Base-by-base conservation (phyloP, 2,888 invertebrate species). In the Folsomia manolachei region DNA sequence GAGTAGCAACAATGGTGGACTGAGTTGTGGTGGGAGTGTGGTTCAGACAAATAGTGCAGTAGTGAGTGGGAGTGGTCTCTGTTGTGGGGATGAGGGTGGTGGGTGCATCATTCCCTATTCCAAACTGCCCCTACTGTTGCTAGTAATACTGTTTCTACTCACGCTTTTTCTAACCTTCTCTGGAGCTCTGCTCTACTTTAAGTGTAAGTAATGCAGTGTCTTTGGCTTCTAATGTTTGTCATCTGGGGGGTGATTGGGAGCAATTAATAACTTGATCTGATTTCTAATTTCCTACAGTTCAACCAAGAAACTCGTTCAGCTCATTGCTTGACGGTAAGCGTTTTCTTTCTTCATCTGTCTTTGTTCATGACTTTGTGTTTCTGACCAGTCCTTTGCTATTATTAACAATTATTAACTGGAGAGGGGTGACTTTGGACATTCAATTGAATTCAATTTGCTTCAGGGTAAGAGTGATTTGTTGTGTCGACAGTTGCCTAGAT, bases 91-190 rank as follows among this genome's bases (percentile, higher is more conserved):
- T 26, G 75, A 71, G 64, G 70, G 74, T 67, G 68, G 71, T 53
- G 75, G 73, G 72, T 78, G 27, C 74, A 78, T 56, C 70, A 62
- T 19, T 24, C 62, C 23, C 7, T 24, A 23, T 7, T 18, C 14
- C 62, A 11, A 14, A 19, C 51, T 67, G n/a, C 60, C 53, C 24
- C n/a, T 79, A 63, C 77, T 79, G 51, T 73, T 79, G 56, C 71
- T 78, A 14, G 71, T 78, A 51, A 75, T 79, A 53, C 74, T 74
- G 26, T 69, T 75, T 51, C 76, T 79, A 24, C 75, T 79, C 69
- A 75, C 77, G 70, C 70, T 79, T 27, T 79, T 79, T 56, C 70
- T 79, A n/a, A 73, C 75, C 63, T 78, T 78, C 63, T 79, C 79
- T 52, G 79, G 77, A 61, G 77, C 75, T 73, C 76, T 79, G 67